Base-by-base conservation (phyloP, 2,113 vertebrate genomes). In the Lophochroa leadbeateri region DNA sequence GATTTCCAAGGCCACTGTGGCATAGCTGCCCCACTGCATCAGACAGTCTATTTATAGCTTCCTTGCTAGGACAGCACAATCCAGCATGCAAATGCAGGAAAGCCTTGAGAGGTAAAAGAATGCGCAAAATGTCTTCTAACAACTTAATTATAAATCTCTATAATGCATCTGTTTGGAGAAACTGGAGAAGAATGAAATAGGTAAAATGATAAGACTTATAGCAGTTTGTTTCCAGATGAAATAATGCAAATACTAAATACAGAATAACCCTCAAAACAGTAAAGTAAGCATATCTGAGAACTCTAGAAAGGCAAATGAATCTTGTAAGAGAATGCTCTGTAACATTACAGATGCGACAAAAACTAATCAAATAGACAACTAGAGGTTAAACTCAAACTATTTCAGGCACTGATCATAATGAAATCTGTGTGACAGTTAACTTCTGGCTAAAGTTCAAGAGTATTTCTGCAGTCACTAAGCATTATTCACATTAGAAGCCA, bases 1-100 rank as follows among this genome's bases (percentile, higher is more conserved):
- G 91, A 98, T 96, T 97, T 97, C 96, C 92, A 97, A 96, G 96
- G 97, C 93, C 96, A 96, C 97, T 96, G 92, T 97, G 97, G 98
- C 95, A 98, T 97, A 97, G 97, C 89, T 97, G 89, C 90, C 86
- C 94, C 96, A 91, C 97, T 97, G 92, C 92, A 97, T 27, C 90
- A 82, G 94, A 93, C 46, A 93, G 78, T 96, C 97, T 98, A 98
- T 98, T 96, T 97, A 96, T 95, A 97, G 95, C 69, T 92, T 90
- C 82, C 92, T 65, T 94, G 96, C 95, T 92, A 96, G 96, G 92
- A 68, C 93, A 98, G 95, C 95, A 97, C 87, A 97, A 97, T 95
- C 80, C 93, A 94, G 88, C 84, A 92, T 83, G 94, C 67, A 97
- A 97, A 94, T 49, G 67, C 67, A 82, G 93, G 90, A 94, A 75